phyloP scores from a whole-genome alignment of 1,140 invertebrate species.

The Paralvinella palmiformis region DNA sequence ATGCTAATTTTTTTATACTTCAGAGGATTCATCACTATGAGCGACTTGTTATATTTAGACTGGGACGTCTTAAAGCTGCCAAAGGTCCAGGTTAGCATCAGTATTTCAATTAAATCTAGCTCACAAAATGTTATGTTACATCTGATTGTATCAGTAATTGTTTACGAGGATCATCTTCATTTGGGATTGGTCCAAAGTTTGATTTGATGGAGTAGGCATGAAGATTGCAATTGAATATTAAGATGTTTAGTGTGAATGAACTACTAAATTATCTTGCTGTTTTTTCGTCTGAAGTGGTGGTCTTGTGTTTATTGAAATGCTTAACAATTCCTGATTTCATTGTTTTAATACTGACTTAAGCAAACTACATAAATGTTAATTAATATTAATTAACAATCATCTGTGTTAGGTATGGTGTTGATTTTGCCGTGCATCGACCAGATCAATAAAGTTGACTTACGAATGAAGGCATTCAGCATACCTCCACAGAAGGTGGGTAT shows the following conservation, averaged over 20 bases:
- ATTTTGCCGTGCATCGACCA: conserved; percentile 37
- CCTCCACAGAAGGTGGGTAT: conserved; percentile 43
- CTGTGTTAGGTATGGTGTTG: conserved; percentile 31
- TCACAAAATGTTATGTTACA: background rate
- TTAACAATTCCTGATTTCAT: no score
- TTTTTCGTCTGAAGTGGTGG: no score
- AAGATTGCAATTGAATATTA: no score
- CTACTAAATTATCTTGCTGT: no score
- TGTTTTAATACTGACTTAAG: no score
- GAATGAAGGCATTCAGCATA: conserved; percentile 41
- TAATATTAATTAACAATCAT: background rate
- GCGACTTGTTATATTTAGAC: conserved; percentile 35
- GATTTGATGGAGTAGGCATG: no score
- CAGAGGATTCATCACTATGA: conserved; percentile 23
- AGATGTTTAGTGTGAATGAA: no score
- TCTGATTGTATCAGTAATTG: background rate
- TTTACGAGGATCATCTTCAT: background rate
- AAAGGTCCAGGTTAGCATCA: conserved; percentile 34
- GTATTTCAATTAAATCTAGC: background rate
- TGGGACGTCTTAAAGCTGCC: conserved; percentile 26
- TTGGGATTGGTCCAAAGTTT: background rate
- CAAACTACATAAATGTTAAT: no score
- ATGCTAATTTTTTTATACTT: background rate
- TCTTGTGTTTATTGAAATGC: no score
- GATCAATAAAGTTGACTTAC: conserved; percentile 32